These are phyloP conservation scores for western clawed frog (Xenopus tropicalis) DNA, from an alignment of 2,113 vertebrate genomes.

Conservation along the genomic window UCB_Xtro_10.0 CM004451.2:53079501-53080000, in stretches of 20 bases:
- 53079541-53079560: not conserved
- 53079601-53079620: not conserved
- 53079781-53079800: not conserved
- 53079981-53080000: too few relatives aligned
- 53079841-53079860: not conserved
- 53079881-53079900: too few relatives aligned
- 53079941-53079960: too few relatives aligned
- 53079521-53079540: not conserved
- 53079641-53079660: not conserved
- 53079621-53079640: slow-evolving; percentile 15
- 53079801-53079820: not conserved
- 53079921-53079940: too few relatives aligned
- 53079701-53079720: not conserved
- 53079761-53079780: not conserved
- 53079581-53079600: not conserved
- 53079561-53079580: not conserved
- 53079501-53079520: not conserved
- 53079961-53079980: too few relatives aligned
- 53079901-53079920: too few relatives aligned
- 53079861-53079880: too few relatives aligned
- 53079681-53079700: slow-evolving; percentile 9
- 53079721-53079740: not conserved
- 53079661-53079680: not conserved
- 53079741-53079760: not conserved
- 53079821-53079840: not conserved